phyloP scores from a whole-genome alignment of 2,888 invertebrate genomes.

The Melanostoma mellinum region DNA sequence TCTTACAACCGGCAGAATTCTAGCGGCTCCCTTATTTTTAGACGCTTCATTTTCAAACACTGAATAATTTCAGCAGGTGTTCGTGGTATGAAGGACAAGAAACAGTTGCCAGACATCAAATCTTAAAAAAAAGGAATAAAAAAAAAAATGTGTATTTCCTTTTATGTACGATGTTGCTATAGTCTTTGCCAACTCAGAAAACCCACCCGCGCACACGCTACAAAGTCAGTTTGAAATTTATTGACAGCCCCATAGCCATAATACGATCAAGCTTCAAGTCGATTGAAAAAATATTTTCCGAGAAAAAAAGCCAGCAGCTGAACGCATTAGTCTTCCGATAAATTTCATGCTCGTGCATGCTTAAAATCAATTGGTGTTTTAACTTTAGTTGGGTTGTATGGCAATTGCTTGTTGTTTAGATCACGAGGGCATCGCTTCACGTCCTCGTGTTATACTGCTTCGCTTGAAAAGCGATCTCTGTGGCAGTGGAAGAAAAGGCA shows the following conservation, averaged over 20 bases:
- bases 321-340: slow-evolving; percentile 67
- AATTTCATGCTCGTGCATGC: slow-evolving; percentile 45
- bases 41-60: too few relatives aligned
- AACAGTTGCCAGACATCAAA: too few relatives aligned
- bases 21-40: too few relatives aligned
- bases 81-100: too few relatives aligned
- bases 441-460: slow-evolving; percentile 29
- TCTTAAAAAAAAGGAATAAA: too few relatives aligned
- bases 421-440: slow-evolving; percentile 43
- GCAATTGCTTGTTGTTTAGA: slow-evolving; percentile 65
- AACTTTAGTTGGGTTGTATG: slow-evolving; percentile 49
- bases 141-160: too few relatives aligned
- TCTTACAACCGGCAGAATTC: too few relatives aligned
- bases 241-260: slow-evolving; percentile 26
- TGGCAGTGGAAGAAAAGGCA: slow-evolving; percentile 16
- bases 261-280: slow-evolving; percentile 50
- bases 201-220: not conserved
- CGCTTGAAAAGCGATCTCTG: slow-evolving; percentile 55
- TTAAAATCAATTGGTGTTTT: slow-evolving; percentile 65
- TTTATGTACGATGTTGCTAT: too few relatives aligned
- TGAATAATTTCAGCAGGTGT: too few relatives aligned
- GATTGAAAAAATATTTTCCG: slow-evolving; percentile 36
- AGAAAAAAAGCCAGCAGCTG: slow-evolving; percentile 65
- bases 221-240: slow-evolving; percentile 54
- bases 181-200: too few relatives aligned